These are phyloP conservation scores for Gambusia holbrooki DNA, from an alignment of 2,113 vertebrate species.

Conservation along the genomic window DNA sequence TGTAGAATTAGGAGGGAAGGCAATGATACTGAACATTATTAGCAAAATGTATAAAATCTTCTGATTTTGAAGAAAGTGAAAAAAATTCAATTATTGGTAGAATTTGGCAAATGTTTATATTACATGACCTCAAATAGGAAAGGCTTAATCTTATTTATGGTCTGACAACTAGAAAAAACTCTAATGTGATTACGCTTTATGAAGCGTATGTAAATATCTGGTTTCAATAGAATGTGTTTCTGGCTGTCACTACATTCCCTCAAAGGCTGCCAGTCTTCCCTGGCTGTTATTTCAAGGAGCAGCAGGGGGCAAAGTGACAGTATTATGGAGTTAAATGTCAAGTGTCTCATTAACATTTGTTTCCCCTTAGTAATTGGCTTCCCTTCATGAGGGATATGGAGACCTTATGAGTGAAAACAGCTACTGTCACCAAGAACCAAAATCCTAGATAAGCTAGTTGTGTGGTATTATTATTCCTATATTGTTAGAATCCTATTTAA, in stretches of 20 bases:
- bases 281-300: conserved; percentile 57
- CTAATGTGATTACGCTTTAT: not conserved
- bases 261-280: conserved; percentile 28
- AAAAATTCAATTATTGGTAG: too few relatives aligned
- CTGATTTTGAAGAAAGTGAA: not conserved
- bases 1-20: not conserved
- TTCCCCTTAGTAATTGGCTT: conserved; percentile 58
- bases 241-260: not conserved
- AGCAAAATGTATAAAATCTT: not conserved
- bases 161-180: not conserved
- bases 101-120: too few relatives aligned
- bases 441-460: conserved; percentile 3
- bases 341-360: conserved; percentile 78
- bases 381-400: conserved; percentile 23
- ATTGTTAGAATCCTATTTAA: not conserved
- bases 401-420: conserved; percentile 14
- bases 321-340: conserved; percentile 77
- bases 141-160: not conserved
- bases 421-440: conserved; percentile 6
- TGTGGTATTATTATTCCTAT: conserved; percentile 6
- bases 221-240: conserved; percentile 4
- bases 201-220: not conserved
- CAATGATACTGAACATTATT: not conserved
- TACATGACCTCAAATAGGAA: too few relatives aligned
- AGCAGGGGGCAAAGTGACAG: conserved; percentile 65